Evolutionary conservation across 1,140 invertebrate genomes (phyloP).

Genomic region (Octopus bimaculoides): DNA sequence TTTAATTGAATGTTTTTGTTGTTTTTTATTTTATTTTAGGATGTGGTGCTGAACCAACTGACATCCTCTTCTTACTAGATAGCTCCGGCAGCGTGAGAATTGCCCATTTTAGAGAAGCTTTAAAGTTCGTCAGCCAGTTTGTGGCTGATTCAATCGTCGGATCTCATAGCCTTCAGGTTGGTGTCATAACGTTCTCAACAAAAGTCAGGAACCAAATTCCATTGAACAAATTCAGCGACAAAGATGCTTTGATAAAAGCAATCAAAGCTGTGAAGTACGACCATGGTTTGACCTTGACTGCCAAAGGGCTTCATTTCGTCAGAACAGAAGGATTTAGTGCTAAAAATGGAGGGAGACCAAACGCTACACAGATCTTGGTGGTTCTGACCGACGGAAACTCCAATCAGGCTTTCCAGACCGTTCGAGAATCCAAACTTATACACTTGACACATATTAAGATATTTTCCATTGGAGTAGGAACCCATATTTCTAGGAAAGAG

Average conservation of each 20-base stretch:
- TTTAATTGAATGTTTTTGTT: no score
- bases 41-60: slow-evolving; percentile 17
- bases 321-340: slow-evolving; percentile 22
- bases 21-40: background rate
- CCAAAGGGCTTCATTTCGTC: slow-evolving; percentile 25
- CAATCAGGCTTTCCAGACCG: no score
- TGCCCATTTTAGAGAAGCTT: slow-evolving; percentile 23
- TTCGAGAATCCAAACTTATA: no score
- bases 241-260: background rate
- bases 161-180: slow-evolving; percentile 19
- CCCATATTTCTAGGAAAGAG: no score
- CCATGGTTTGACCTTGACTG: slow-evolving; percentile 25
- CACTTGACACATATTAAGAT: no score
- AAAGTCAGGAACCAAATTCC: slow-evolving; percentile 25
- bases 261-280: slow-evolving; percentile 17
- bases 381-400: slow-evolving; percentile 36
- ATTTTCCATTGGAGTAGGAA: no score
- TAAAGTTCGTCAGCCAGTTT: slow-evolving; percentile 24
- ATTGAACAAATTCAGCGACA: slow-evolving; percentile 20
- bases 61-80: slow-evolving; percentile 29
- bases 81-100: slow-evolving; percentile 21
- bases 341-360: slow-evolving; percentile 21
- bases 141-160: slow-evolving; percentile 23
- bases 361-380: slow-evolving; percentile 26
- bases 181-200: slow-evolving; percentile 27